A percentile compares a stretch with the other conserved stretches of the same genome.
These are phyloP conservation scores for Ophiothrix spiculata DNA, from an alignment of 35 echinoderm and acorn worm genomes.

Conservation along the genomic window DNA sequence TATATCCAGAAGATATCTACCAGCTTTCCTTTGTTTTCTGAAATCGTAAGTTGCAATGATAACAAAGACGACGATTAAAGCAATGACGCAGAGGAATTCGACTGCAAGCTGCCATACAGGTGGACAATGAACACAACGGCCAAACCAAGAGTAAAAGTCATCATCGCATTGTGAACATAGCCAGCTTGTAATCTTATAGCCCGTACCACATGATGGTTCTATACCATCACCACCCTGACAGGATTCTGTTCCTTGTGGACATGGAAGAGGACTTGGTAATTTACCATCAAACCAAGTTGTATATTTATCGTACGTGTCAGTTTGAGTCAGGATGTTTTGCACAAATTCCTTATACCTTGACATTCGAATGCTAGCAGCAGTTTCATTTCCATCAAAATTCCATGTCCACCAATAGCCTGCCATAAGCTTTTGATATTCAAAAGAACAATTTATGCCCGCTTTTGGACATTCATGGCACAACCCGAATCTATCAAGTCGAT, in stretches of 20 bases:
- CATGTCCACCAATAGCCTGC: slow-evolving; percentile 44
- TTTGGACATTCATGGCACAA: slow-evolving; percentile 25
- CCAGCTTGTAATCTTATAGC: slow-evolving; percentile 40
- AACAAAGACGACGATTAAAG: neutral
- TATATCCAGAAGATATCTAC: neutral
- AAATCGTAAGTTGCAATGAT: slow-evolving; percentile 10
- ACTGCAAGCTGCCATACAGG: neutral
- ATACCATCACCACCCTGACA: neutral
- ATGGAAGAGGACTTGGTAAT: slow-evolving; percentile 14
- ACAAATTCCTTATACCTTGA: slow-evolving; percentile 10
- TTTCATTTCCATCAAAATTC: neutral
- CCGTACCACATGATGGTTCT: neutral
- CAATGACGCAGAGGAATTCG: neutral
- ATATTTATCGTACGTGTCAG: neutral
- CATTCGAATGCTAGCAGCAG: neutral
- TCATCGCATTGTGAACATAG: slow-evolving; percentile 21
- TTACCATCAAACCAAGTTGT: neutral
- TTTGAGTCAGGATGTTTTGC: neutral
- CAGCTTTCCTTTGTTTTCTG: neutral
- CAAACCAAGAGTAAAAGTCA: slow-evolving; percentile 20
- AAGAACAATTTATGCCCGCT: slow-evolving; percentile 23
- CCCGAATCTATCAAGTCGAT: slow-evolving; percentile 41
- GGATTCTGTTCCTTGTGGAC: neutral
- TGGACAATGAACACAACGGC: slow-evolving; percentile 22
- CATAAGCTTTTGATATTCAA: slow-evolving; percentile 13